Conservation (phyloP, 2,888 invertebrate species). For the Alentia gelatinosa region DNA sequence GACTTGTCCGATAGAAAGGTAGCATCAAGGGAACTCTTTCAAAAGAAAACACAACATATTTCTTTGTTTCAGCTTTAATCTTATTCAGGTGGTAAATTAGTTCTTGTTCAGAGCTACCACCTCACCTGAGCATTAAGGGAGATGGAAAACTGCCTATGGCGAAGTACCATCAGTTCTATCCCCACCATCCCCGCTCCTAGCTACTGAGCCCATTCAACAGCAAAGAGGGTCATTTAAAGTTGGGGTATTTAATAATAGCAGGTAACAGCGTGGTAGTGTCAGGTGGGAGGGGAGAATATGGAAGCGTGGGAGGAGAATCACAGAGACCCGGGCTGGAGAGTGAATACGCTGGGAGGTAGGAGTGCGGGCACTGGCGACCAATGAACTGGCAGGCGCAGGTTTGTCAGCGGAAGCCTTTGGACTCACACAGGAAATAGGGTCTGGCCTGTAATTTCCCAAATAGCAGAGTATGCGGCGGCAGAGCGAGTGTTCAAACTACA, state of each 20-base stretch:
- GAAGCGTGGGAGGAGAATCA: background rate
- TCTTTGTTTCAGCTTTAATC: too few relatives aligned
- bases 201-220: too few relatives aligned
- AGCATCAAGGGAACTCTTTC: too few relatives aligned
- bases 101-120: background rate
- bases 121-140: background rate
- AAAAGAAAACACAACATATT: too few relatives aligned
- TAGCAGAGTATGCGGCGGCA: background rate
- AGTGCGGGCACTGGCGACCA: background rate
- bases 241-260: too few relatives aligned
- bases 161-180: too few relatives aligned
- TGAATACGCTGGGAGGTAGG: background rate
- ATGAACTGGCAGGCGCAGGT: background rate
- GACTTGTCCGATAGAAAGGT: too few relatives aligned
- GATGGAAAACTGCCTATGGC: background rate
- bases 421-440: background rate
- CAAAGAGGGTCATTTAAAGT: too few relatives aligned
- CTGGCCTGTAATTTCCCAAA: slow-evolving; percentile 22
- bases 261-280: background rate
- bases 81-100: too few relatives aligned
- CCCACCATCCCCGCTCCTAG: background rate
- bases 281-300: background rate
- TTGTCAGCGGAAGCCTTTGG: background rate
- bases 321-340: background rate
- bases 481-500: background rate